A percentile compares a stretch with the other conserved stretches of the same genome.
Evolutionary conservation across 2,113 vertebrate genomes (phyloP).

Genomic region (Upupa epops): DNA sequence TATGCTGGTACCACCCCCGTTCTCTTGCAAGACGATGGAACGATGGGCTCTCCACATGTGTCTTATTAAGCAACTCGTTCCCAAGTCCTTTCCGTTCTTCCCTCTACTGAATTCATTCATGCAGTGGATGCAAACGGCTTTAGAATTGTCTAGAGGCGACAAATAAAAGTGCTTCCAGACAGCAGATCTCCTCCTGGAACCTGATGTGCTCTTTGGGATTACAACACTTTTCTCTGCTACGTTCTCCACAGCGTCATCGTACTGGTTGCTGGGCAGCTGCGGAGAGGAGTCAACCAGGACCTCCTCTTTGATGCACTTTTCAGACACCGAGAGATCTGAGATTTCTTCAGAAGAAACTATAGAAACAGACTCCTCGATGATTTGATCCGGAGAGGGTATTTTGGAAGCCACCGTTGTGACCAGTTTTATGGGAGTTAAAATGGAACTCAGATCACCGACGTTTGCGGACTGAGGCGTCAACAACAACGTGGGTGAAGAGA

Average conservation of each 20-base stretch:
- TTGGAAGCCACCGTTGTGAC: constrained; percentile 83
- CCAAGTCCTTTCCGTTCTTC: constrained; percentile 96
- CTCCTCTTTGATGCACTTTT: constrained; percentile 77
- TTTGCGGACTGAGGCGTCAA: constrained; percentile 71
- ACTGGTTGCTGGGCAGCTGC: constrained; percentile 73
- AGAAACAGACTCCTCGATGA: constrained; percentile 76
- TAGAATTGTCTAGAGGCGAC: constrained; percentile 92
- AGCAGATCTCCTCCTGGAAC: constrained; percentile 90
- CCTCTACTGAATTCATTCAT: constrained; percentile 97
- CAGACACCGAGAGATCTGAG: constrained; percentile 78
- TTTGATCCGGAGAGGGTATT: constrained; percentile 81
- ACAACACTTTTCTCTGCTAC: constrained; percentile 76
- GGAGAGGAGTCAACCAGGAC: constrained; percentile 69
- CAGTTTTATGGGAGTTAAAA: constrained; percentile 81
- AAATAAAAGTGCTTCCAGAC: constrained; percentile 99
- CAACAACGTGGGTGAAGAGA: constrained; percentile 66
- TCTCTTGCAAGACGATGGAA: constrained; percentile 94
- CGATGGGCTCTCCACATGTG: constrained; percentile 98
- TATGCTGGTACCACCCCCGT: constrained; percentile 85
- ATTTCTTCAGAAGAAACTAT: constrained; percentile 81
- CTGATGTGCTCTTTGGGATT: constrained; percentile 82
- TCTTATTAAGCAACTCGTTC: constrained; percentile 95
- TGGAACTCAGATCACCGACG: constrained; percentile 62
- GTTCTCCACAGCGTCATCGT: constrained; percentile 80
- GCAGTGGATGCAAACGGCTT: constrained; percentile 97